A percentile compares a stretch with the other conserved stretches of the same genome.
Evolutionary conservation across 2,113 vertebrate species (phyloP).

Genomic region (Naja naja): DNA sequence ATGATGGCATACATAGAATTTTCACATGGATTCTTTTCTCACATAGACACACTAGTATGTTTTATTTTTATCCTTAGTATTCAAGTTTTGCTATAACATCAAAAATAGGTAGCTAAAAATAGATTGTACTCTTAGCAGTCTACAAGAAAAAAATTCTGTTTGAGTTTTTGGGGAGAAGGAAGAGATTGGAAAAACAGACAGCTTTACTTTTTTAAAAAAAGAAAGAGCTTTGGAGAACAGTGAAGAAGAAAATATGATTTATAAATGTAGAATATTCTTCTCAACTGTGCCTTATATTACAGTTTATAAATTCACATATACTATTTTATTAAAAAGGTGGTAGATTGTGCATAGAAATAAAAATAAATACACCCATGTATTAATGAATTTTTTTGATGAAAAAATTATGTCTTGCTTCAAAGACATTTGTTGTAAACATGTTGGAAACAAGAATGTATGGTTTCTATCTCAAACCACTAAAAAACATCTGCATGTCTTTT

Average conservation of each 20-base stretch:
- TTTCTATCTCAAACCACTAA: conserved; percentile 90
- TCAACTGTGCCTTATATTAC: neutral
- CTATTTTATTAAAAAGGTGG: conserved; percentile 30
- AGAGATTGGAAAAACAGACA: neutral
- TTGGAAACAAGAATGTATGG: conserved; percentile 82
- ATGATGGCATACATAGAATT: neutral
- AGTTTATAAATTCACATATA: neutral
- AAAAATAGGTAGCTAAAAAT: neutral
- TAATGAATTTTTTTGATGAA: conserved; percentile 99
- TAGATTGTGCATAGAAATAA: conserved; percentile 40
- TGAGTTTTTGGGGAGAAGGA: neutral
- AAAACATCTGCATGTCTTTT: conserved; percentile 85
- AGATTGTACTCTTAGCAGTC: neutral
- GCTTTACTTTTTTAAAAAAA: neutral
- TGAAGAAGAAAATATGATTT: neutral
- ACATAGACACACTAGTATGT: neutral
- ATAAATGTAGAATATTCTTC: neutral
- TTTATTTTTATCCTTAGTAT: neutral
- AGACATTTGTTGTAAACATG: conserved; percentile 95
- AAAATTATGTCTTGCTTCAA: conserved; percentile 99
- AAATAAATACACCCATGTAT: conserved; percentile 85
- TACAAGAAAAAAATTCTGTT: neutral
- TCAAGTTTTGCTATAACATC: neutral
- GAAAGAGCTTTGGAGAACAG: neutral
- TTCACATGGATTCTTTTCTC: neutral